These are phyloP conservation scores for Bicyclus anynana DNA, from an alignment of 1,140 invertebrate species.

Conservation along the genomic window DNA sequence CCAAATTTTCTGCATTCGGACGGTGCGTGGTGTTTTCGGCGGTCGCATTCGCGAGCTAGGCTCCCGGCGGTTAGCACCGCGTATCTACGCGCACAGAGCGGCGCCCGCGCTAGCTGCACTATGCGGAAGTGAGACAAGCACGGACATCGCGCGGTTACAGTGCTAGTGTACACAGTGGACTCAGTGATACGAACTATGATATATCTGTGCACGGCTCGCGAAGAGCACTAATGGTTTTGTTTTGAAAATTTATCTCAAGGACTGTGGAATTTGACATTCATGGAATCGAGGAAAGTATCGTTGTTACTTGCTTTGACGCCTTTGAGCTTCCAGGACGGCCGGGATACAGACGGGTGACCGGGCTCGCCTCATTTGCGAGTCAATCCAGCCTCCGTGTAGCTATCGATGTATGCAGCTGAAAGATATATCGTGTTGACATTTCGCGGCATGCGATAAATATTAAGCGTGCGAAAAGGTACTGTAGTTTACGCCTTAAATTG, in stretches of 20 bases:
- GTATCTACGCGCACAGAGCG: too few species aligned
- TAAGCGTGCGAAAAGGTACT: slow-evolving; percentile 33
- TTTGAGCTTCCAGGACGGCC: background rate
- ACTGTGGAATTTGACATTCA: slow-evolving; percentile 63
- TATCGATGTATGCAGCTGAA: slow-evolving; percentile 52
- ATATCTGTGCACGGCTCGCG: slow-evolving; percentile 60
- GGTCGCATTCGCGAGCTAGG: slow-evolving; percentile 71
- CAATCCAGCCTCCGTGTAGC: slow-evolving; percentile 39
- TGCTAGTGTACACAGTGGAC: slow-evolving; percentile 65
- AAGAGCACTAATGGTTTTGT: slow-evolving; percentile 57
- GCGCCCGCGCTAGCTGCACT: too few species aligned
- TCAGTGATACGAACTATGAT: slow-evolving; percentile 71
- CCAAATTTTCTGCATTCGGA: slow-evolving; percentile 75
- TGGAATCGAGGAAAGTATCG: slow-evolving; percentile 75
- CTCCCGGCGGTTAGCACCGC: slow-evolving; percentile 60
- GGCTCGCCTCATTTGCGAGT: slow-evolving; percentile 43
- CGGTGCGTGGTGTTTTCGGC: slow-evolving; percentile 70
- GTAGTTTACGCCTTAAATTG: slow-evolving; percentile 64
- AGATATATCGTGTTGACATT: slow-evolving; percentile 60
- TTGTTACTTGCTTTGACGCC: slow-evolving; percentile 23
- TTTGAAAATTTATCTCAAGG: slow-evolving; percentile 47
- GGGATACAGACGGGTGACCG: slow-evolving; percentile 1
- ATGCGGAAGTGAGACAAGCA: slow-evolving; percentile 74
- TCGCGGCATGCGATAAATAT: slow-evolving; percentile 60
- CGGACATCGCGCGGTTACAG: slow-evolving; percentile 43